Base-by-base conservation (phyloP, 2,797 vertebrate species). In the Dicrostonyx torquatus region DNA sequence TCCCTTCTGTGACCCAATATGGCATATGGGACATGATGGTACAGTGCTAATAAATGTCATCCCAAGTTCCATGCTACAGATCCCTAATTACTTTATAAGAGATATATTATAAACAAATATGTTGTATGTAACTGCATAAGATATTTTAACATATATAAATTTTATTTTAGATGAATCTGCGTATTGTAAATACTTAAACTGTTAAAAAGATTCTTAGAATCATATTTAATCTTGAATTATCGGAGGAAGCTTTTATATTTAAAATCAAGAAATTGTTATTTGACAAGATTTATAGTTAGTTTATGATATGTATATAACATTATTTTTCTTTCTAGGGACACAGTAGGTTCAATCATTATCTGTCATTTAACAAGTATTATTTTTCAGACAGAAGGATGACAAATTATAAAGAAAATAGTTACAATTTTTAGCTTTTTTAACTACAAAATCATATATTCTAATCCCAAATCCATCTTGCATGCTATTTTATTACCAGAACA, bases 251-350 rank as follows among this genome's bases (percentile, higher is more conserved):
- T 64, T 72, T 75, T 75, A 76, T 91, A 55, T 58, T 83, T 50
- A 83, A 91, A 90, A 70, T 72, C 75, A 31, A 84, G 70, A 72
- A 92, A 72, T 45, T 64, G 34, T 2, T 82, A 0, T 95, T 95
- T 91, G 94, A 50, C 89, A 62, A 86, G 55, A 6, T 73, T 92
- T 85, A 77, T 43, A 31, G 17, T 88, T 94, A 93, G 82, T 86
- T 66, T 89, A 76, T 50, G 77, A 24, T 53, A 55, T 37, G 7
- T 60, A 60, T 2, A 80, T 68, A 34, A 20, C 12, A 50, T 66
- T 31, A 34, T 0, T 72, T 89, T 94, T 62, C 34, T 84, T 94
- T 87, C 22, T 62, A 77, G 50, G 66, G 34, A 37, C 34, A 1
- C 60, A 89, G 31, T 20, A 22, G 22, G 6, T 8, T 80, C 12